Percentiles rank a stretch among this genome's conserved stretches.
These are phyloP conservation scores for Halocaridina rubra DNA, from an alignment of 2,888 invertebrate species.

Conservation along the genomic window DNA sequence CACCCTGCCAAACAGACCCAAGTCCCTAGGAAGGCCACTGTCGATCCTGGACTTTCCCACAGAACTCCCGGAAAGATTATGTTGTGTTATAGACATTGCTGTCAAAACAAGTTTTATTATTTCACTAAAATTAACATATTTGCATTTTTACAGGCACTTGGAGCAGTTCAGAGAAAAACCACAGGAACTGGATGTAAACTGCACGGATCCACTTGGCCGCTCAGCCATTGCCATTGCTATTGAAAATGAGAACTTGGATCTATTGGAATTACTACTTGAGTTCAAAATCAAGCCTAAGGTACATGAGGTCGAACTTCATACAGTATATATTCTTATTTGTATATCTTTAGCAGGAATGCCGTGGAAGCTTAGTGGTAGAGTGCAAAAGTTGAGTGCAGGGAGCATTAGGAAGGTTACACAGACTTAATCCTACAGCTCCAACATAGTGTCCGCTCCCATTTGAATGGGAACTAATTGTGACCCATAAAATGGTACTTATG, in stretches of 20 bases:
- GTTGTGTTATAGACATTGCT: not conserved
- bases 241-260: conserved; percentile 96
- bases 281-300: conserved; percentile 87
- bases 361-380: not conserved
- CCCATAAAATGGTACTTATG: too few species aligned
- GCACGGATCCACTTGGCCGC: conserved; percentile 93
- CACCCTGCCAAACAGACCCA: too few species aligned
- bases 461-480: too few species aligned
- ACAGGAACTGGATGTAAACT: conserved; percentile 73
- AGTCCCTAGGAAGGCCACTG: too few species aligned
- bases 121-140: not conserved
- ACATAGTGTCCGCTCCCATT: too few species aligned
- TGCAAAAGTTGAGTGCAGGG: not conserved
- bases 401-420: too few species aligned
- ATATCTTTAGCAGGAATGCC: too few species aligned
- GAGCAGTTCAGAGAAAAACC: conserved; percentile 50
- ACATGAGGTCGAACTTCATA: too few species aligned
- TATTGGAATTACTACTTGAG: conserved; percentile 84
- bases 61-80: too few species aligned
- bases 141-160: conserved; percentile 33
- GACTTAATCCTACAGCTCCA: not conserved
- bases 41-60: too few species aligned
- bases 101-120: not conserved
- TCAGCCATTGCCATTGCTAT: conserved; percentile 95
- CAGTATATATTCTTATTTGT: too few species aligned